phyloP scores from a whole-genome alignment of 2,797 vertebrate species.

The Rhincodon typus region DNA sequence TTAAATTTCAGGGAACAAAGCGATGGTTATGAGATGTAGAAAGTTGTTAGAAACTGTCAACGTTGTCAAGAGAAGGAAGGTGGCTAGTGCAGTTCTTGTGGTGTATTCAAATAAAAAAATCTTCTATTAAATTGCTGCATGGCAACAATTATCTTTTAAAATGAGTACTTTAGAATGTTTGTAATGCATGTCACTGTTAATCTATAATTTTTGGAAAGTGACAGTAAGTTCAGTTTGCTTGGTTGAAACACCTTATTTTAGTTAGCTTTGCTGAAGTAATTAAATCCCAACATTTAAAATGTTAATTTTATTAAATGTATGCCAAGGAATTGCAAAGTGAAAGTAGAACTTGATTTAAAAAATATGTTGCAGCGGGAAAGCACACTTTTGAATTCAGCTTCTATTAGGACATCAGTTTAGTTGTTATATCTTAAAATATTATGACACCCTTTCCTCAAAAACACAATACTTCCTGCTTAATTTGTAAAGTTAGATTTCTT shows the following conservation, averaged over 20 bases:
- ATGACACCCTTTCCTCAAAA: not conserved
- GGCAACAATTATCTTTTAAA: not conserved
- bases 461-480: not conserved
- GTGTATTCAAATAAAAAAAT: not conserved
- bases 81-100: not conserved
- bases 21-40: not conserved
- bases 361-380: not conserved
- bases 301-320: not conserved
- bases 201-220: not conserved
- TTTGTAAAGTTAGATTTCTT: conserved; percentile 1
- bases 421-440: not conserved
- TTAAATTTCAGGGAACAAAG: not conserved
- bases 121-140: not conserved
- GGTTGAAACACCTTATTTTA: not conserved
- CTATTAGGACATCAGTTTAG: conserved; percentile 1
- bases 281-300: not conserved
- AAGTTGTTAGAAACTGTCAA: not conserved
- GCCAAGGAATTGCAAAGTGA: not conserved
- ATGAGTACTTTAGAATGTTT: not conserved
- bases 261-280: not conserved
- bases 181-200: not conserved
- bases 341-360: not conserved
- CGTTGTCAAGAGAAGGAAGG: not conserved
- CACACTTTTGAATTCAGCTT: not conserved
- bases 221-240: not conserved